Conservation (phyloP, 2,888 invertebrate species). For the Hemistola chrysoprasaria region DNA sequence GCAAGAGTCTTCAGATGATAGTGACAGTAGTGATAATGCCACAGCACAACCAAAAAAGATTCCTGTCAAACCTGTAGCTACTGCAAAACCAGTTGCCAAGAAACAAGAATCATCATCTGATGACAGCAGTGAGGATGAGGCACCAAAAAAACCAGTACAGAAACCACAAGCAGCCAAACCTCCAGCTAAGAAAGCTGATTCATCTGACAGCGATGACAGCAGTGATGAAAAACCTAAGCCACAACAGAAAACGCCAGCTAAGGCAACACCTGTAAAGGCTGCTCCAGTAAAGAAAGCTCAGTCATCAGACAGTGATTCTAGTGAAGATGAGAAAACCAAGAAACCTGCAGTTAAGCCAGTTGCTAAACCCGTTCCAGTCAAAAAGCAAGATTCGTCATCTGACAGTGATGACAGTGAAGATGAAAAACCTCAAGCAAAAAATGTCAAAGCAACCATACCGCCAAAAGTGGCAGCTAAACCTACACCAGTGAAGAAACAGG, state of each 20-base stretch:
- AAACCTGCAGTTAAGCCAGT: constrained; percentile 23
- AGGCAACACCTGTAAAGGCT: constrained; percentile 26
- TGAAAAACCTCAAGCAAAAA: constrained; percentile 27
- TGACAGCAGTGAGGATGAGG: constrained; percentile 42
- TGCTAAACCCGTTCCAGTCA: constrained; percentile 33
- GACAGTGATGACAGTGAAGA: constrained; percentile 41
- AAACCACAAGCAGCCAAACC: constrained; percentile 19
- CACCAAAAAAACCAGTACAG: constrained; percentile 32
- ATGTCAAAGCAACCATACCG: constrained; percentile 25
- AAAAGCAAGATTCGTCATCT: constrained; percentile 53
- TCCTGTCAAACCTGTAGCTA: constrained; percentile 42
- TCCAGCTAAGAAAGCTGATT: constrained; percentile 29
- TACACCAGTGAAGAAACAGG: constrained; percentile 27
- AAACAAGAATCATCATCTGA: constrained; percentile 56
- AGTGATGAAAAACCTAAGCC: constrained; percentile 54
- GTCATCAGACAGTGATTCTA: constrained; percentile 47
- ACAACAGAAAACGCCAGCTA: constrained; percentile 37
- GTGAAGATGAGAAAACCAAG: constrained; percentile 41
- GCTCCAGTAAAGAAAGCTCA: constrained; percentile 30
- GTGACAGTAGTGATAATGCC: constrained; percentile 43
- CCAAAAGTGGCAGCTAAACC: constrained; percentile 25
- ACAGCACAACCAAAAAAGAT: constrained; percentile 39
- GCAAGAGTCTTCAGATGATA: constrained; percentile 49
- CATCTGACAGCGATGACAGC: constrained; percentile 43
- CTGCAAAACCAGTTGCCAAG: constrained; percentile 44